These are phyloP conservation scores for Otus scops DNA, from an alignment of 2,797 vertebrate species.

Conservation along the genomic window DNA sequence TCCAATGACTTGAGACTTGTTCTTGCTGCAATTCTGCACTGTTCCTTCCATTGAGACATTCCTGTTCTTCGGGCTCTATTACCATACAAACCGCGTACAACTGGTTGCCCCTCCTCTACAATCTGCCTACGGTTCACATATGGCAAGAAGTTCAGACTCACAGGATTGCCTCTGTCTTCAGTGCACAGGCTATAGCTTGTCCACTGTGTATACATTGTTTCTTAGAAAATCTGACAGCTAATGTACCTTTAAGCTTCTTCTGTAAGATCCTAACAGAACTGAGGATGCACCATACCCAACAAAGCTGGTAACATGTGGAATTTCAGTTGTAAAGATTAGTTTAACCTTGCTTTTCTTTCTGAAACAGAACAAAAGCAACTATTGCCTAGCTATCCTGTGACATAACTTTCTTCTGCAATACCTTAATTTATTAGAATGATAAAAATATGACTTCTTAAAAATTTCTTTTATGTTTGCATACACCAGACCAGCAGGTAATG, in stretches of 20 bases:
- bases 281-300: background rate
- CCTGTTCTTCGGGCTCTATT: background rate
- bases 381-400: background rate
- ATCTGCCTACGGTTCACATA: background rate
- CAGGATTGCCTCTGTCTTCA: background rate
- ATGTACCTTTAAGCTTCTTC: background rate
- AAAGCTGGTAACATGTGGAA: background rate
- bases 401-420: background rate
- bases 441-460: fast-evolving
- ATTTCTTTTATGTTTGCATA: background rate
- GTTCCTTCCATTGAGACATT: background rate
- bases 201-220: background rate
- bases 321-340: background rate
- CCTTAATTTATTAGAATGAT: background rate
- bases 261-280: background rate
- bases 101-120: background rate
- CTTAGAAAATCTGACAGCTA: background rate
- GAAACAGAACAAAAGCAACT: background rate
- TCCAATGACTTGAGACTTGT: background rate
- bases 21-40: background rate
- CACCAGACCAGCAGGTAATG: background rate
- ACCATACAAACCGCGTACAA: fast-evolving
- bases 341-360: background rate
- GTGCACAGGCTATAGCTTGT: background rate
- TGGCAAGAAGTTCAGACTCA: background rate